These are phyloP conservation scores for Siderastrea radians DNA, from an alignment of 92 coral and sea anemone genomes.

Conservation along the genomic window DNA sequence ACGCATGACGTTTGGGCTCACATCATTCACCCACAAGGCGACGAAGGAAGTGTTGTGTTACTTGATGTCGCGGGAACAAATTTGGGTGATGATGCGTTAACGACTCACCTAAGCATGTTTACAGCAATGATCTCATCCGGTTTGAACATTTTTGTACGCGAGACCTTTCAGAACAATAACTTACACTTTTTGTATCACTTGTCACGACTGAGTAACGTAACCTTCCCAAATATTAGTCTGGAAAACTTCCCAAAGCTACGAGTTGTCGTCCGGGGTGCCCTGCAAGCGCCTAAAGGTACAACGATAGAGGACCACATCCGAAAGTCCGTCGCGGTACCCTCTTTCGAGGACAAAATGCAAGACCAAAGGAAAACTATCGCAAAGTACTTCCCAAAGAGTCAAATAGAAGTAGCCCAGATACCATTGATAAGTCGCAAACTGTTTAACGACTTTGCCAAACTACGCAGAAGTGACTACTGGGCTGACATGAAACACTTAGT, in stretches of 20 bases:
- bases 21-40: constrained; percentile 4
- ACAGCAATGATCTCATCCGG: constrained; percentile 29
- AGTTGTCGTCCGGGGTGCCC: constrained; percentile 19
- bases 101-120: constrained; percentile 34
- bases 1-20: constrained; percentile 38
- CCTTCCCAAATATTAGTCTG: constrained; percentile 2
- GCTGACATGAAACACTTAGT: background rate
- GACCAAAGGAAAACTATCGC: constrained; percentile 30
- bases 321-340: constrained; percentile 19
- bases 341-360: constrained; percentile 19
- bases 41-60: constrained; percentile 17
- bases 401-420: constrained; percentile 25
- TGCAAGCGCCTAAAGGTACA: background rate
- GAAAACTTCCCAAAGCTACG: constrained; percentile 18
- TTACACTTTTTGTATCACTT: constrained; percentile 10
- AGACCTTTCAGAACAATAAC: constrained; percentile 8
- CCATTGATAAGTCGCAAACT: constrained; percentile 21
- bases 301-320: constrained; percentile 24
- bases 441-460: background rate
- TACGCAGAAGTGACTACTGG: constrained; percentile 30
- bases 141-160: constrained; percentile 7
- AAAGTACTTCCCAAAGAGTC: constrained; percentile 22
- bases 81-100: constrained; percentile 22
- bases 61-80: constrained; percentile 40
- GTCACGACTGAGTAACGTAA: background rate